Conservation (phyloP, 2,797 vertebrate genomes). For the Paguma larvata region DNA sequence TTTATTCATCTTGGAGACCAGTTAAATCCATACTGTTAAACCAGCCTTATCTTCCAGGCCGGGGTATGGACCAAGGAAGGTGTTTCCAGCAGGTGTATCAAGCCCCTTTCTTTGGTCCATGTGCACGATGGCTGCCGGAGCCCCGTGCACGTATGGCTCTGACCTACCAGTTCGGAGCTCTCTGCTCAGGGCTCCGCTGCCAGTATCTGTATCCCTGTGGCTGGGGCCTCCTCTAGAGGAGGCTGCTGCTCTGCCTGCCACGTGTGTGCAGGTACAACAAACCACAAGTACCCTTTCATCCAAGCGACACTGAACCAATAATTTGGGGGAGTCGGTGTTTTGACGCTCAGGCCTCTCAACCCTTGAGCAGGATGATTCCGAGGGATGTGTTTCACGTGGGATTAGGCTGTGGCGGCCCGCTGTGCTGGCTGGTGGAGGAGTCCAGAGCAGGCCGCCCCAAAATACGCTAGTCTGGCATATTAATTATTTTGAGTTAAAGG, state of each 20-base stretch:
- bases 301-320: neutral
- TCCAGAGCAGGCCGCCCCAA: neutral
- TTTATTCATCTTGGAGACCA: neutral
- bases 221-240: neutral
- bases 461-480: neutral
- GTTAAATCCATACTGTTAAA: neutral
- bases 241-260: neutral
- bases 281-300: neutral
- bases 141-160: neutral
- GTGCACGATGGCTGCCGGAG: neutral
- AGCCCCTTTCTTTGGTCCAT: neutral
- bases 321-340: neutral
- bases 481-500: neutral
- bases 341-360: neutral
- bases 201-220: no score
- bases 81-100: neutral
- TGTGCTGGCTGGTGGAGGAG: neutral
- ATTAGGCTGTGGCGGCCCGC: neutral
- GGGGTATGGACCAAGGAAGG: neutral
- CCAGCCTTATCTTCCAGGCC: neutral
- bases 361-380: neutral
- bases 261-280: rapidly evolving
- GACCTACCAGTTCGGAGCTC: neutral
- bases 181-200: no score
- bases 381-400: neutral